phyloP scores from a whole-genome alignment of 2,888 invertebrate genomes.

The Tiliacea citrago region DNA sequence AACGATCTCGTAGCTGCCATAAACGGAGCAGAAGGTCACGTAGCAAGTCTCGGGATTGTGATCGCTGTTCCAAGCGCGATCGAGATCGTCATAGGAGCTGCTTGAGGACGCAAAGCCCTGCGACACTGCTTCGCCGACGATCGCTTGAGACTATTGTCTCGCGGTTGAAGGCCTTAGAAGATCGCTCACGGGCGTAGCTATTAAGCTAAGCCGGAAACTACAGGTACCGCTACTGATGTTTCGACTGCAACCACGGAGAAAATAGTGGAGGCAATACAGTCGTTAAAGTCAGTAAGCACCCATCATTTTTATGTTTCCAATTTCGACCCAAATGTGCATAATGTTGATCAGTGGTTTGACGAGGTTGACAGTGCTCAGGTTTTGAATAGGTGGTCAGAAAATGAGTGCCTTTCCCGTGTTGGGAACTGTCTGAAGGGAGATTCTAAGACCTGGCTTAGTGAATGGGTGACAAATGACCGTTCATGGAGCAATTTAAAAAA shows the following conservation, averaged over 20 bases:
- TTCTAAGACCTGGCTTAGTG: too few species aligned
- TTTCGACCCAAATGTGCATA: too few species aligned
- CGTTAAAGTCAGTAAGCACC: too few species aligned
- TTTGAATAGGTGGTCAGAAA: constrained; percentile 8
- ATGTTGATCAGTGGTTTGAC: too few species aligned
- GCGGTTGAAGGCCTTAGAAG: constrained; percentile 2
- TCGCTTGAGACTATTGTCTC: constrained; percentile 3
- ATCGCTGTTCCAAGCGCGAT: background rate
- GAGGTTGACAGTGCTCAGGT: background rate
- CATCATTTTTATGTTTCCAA: too few species aligned
- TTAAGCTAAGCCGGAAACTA: background rate
- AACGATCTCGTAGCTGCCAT: constrained; percentile 2
- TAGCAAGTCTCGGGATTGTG: constrained; percentile 1
- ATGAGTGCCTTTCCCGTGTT: constrained; percentile 5
- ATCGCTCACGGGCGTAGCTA: constrained; percentile 4
- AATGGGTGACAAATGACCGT: too few species aligned
- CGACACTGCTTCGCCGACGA: background rate
- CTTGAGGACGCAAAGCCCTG: constrained; percentile 1
- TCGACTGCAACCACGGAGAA: background rate
- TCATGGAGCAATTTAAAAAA: too few species aligned
- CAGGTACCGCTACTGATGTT: constrained; percentile 1
- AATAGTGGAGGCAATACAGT: too few species aligned
- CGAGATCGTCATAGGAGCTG: background rate
- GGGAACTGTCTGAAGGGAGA: constrained; percentile 14
- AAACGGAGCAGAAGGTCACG: background rate